Percentiles rank a stretch among this genome's conserved stretches.
Conservation (phyloP, 2,113 vertebrate species). For the Redunca redunca region DNA sequence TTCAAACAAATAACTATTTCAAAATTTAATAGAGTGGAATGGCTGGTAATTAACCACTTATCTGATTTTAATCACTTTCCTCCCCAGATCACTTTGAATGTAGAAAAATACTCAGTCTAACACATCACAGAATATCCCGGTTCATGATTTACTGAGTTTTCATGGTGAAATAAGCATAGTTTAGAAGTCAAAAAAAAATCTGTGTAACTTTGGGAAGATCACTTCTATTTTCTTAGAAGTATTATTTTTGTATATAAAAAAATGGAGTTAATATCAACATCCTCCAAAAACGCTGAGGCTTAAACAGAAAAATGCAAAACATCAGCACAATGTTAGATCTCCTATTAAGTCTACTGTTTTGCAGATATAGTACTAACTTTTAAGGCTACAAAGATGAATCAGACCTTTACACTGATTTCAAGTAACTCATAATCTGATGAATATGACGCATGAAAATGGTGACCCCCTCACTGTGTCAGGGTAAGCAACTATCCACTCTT, state of each 20-base stretch:
- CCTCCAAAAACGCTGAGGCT: not conserved
- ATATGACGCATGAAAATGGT: not conserved
- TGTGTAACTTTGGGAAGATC: not conserved
- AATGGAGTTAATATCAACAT: not conserved
- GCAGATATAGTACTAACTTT: not conserved
- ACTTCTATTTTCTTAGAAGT: not conserved
- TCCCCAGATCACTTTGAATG: conserved; percentile 14
- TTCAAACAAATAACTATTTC: conserved; percentile 59
- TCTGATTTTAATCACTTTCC: conserved; percentile 61
- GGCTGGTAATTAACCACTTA: conserved; percentile 52
- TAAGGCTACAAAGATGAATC: not conserved
- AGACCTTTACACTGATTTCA: not conserved
- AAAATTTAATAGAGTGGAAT: conserved; percentile 63
- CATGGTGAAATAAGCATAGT: not conserved
- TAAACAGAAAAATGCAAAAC: not conserved
- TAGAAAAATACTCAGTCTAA: conserved; percentile 22
- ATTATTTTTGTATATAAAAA: not conserved
- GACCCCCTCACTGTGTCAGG: not conserved
- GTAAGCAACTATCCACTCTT: fast-evolving
- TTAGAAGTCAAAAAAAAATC: conserved; percentile 38
- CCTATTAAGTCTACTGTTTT: not conserved
- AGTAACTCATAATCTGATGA: not conserved
- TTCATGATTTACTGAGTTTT: not conserved
- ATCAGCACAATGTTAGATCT: not conserved
- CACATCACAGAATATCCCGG: not conserved